A percentile compares a stretch with the other conserved stretches of the same genome.
Conservation (phyloP, 2,113 vertebrate genomes). For the Hipposideros armiger region DNA sequence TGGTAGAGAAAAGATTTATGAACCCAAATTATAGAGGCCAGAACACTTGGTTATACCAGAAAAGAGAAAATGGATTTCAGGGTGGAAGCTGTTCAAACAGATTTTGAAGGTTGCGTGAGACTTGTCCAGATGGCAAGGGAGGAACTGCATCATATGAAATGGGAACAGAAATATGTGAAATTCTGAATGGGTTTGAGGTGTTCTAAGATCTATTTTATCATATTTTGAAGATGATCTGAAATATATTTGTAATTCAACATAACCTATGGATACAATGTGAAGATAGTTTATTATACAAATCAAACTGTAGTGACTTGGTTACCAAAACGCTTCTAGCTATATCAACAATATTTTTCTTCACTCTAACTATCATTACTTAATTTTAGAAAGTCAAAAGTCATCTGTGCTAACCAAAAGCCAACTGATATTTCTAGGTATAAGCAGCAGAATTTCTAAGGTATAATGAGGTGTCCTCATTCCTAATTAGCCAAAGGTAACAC, state of each 20-base stretch:
- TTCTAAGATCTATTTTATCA: background rate
- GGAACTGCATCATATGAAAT: background rate
- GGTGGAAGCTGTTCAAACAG: background rate
- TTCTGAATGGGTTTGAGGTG: background rate
- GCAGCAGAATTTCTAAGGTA: constrained; percentile 28
- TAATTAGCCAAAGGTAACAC: background rate
- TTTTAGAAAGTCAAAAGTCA: constrained; percentile 18
- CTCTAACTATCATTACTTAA: background rate
- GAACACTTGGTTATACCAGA: background rate
- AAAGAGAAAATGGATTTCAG: constrained; percentile 29
- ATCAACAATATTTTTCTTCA: background rate
- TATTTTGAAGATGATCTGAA: constrained; percentile 14
- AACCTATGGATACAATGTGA: background rate
- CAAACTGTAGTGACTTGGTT: background rate
- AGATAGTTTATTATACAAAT: background rate
- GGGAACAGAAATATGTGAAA: background rate
- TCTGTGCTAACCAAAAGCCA: background rate
- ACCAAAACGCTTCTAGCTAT: constrained; percentile 18
- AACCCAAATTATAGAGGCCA: background rate
- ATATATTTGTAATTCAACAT: background rate
- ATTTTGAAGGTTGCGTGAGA: background rate
- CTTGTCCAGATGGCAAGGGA: background rate
- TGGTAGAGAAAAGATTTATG: background rate
- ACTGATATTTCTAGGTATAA: background rate
- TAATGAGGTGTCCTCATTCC: background rate